These are phyloP conservation scores for Nasonia longicornis DNA, from an alignment of 1,140 invertebrate species.

Conservation along the genomic window DNA sequence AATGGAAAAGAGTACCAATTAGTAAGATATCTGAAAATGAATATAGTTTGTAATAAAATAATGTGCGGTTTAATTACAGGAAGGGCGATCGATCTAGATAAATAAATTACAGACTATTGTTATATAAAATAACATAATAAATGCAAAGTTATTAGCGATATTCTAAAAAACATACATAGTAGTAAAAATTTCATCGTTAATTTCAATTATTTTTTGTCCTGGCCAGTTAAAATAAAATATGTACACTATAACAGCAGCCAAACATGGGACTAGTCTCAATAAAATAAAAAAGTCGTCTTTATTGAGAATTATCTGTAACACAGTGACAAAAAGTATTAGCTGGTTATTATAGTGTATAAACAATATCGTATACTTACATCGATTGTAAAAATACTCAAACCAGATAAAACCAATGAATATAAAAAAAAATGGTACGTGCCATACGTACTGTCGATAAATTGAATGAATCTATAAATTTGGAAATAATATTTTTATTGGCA, in stretches of 20 bases:
- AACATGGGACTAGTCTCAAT: neutral
- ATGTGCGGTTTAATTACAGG: too few species aligned
- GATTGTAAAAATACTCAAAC: neutral
- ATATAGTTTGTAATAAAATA: neutral
- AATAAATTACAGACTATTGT: too few species aligned
- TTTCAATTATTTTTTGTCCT: conserved; percentile 11
- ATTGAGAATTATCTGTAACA: neutral
- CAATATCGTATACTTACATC: too few species aligned
- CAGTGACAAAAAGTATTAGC: neutral
- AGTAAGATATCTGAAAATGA: conserved; percentile 19
- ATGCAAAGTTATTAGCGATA: too few species aligned
- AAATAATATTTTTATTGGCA: neutral
- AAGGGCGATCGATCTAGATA: too few species aligned
- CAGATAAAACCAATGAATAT: neutral
- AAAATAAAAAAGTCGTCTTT: neutral
- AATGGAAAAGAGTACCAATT: conserved; percentile 26
- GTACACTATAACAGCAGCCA: neutral
- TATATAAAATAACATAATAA: neutral
- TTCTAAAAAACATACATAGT: conserved; percentile 3
- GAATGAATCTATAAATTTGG: neutral
- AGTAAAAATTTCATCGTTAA: neutral
- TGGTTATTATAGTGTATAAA: neutral
- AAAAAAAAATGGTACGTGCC: neutral
- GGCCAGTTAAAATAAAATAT: conserved; percentile 3
- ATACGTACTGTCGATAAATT: neutral